A percentile compares a stretch with the other conserved stretches of the same genome.
These are phyloP conservation scores for Galerucella calmariensis DNA, from an alignment of 2,888 invertebrate genomes.

Conservation along the genomic window DNA sequence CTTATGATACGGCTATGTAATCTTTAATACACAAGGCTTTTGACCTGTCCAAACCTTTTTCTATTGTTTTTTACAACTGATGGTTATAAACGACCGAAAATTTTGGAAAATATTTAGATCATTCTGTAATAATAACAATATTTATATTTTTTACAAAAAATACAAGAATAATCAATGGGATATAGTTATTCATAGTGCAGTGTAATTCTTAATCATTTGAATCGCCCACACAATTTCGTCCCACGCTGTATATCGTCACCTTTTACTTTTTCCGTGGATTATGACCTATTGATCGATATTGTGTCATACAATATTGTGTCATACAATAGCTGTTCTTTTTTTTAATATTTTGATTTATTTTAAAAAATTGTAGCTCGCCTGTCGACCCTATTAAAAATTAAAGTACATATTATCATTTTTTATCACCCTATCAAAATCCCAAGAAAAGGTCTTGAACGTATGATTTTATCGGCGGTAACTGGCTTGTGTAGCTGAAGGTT, in stretches of 20 bases:
- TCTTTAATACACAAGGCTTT: too few relatives aligned
- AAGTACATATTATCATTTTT: too few relatives aligned
- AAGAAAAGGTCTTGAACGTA: too few relatives aligned
- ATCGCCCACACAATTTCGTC: not conserved
- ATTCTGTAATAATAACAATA: not conserved
- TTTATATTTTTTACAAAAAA: not conserved
- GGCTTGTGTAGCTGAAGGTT: too few relatives aligned
- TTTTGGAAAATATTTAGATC: not conserved
- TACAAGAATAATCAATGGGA: not conserved
- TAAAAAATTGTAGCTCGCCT: not conserved
- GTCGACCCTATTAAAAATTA: too few relatives aligned
- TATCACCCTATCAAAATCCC: too few relatives aligned
- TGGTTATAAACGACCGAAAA: not conserved
- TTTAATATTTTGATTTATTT: not conserved
- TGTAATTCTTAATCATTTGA: not conserved
- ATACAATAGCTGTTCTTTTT: not conserved
- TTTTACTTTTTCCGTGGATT: not conserved
- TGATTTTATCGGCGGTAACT: too few relatives aligned
- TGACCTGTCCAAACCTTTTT: too few relatives aligned
- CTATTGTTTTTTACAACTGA: too few relatives aligned
- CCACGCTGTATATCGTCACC: conserved; percentile 3
- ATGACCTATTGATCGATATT: not conserved
- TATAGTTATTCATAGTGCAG: not conserved
- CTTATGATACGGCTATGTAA: too few relatives aligned
- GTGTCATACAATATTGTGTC: not conserved